phyloP scores from a whole-genome alignment of 2,888 invertebrate species.

The Phalangium opilio region DNA sequence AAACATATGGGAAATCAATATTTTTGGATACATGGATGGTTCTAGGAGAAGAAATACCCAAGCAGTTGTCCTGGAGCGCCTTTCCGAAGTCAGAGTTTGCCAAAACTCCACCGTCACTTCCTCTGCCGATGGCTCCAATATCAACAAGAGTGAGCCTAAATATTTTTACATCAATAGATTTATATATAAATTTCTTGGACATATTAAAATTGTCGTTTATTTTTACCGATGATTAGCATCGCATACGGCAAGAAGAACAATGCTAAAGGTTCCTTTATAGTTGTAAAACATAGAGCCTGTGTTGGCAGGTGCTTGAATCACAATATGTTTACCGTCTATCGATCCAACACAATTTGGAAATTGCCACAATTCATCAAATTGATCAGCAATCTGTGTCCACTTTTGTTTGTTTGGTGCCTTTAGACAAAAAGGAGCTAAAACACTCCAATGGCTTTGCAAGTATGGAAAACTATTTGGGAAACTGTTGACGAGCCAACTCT shows the following conservation, averaged over 20 bases:
- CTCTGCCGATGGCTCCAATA: neutral
- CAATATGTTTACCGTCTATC: neutral
- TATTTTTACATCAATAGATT: too few species aligned
- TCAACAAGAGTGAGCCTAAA: neutral
- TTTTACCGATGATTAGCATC: neutral
- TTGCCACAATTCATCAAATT: neutral
- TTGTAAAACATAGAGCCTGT: neutral
- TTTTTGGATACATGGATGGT: neutral
- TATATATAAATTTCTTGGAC: too few species aligned
- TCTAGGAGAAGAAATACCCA: neutral
- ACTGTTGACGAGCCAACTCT: neutral
- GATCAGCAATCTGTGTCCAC: too few species aligned
- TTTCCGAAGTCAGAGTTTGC: neutral
- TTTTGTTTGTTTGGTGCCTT: too few species aligned
- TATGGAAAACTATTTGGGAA: neutral
- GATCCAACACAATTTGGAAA: neutral
- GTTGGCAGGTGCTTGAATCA: neutral
- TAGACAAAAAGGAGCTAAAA: neutral
- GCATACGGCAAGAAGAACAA: neutral
- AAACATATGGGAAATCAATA: neutral
- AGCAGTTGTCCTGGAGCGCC: neutral
- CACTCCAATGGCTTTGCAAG: neutral
- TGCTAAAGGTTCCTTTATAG: neutral
- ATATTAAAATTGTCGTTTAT: too few species aligned
- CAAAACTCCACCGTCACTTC: constrained; percentile 1